Evolutionary conservation across 2,113 vertebrate genomes (phyloP).

Genomic region (Hymenochirus boettgeri): DNA sequence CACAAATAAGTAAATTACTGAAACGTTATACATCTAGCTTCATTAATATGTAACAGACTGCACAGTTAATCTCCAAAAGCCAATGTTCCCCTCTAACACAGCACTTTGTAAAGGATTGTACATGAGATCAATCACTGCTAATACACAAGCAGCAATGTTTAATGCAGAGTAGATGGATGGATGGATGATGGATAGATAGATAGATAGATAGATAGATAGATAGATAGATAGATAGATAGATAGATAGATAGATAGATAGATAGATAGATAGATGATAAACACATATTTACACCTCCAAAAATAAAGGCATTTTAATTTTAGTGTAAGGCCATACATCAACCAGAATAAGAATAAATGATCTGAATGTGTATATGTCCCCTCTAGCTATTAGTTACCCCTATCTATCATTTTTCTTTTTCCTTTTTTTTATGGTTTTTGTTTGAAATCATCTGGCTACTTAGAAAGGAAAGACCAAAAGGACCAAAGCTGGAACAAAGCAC

Average conservation of each 20-base stretch:
- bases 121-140: slow-evolving; percentile 82
- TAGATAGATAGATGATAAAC: slow-evolving; percentile 44
- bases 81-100: slow-evolving; percentile 78
- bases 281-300: slow-evolving; percentile 81
- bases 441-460: slow-evolving; percentile 63
- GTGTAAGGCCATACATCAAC: slow-evolving; percentile 82
- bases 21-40: slow-evolving; percentile 77
- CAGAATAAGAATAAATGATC: slow-evolving; percentile 84
- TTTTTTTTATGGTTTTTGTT: slow-evolving; percentile 56
- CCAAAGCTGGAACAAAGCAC: slow-evolving; percentile 38
- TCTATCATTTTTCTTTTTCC: slow-evolving; percentile 76
- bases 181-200: slow-evolving; percentile 1
- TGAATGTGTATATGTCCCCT: slow-evolving; percentile 79
- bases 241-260: slow-evolving; percentile 18
- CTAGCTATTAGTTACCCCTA: slow-evolving; percentile 78
- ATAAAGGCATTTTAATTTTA: slow-evolving; percentile 79
- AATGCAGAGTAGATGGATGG: slow-evolving; percentile 54
- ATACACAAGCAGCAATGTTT: slow-evolving; percentile 78
- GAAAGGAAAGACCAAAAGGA: slow-evolving; percentile 56
- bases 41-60: slow-evolving; percentile 81
- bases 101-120: slow-evolving; percentile 83
- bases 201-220: slow-evolving; percentile 10
- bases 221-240: slow-evolving; percentile 13
- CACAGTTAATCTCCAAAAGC: slow-evolving; percentile 82
- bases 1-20: slow-evolving; percentile 84